Conservation (phyloP, 2,888 invertebrate species). For the Dryobotodes eremita region DNA sequence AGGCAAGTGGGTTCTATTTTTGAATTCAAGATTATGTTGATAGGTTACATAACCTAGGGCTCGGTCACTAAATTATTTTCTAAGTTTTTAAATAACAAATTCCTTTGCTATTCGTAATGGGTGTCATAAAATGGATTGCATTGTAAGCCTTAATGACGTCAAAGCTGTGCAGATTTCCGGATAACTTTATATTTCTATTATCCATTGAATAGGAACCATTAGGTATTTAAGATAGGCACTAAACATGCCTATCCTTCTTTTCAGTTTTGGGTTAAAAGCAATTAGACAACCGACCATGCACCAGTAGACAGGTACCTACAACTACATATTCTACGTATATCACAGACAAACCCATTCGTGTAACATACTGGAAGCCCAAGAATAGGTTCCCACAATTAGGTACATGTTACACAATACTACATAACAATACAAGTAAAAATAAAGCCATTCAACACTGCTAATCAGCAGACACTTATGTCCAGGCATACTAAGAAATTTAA, state of each 20-base stretch:
- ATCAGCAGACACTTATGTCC: constrained; percentile 68
- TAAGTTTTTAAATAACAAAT: background rate
- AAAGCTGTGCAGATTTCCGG: constrained; percentile 2
- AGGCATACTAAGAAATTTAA: constrained; percentile 69
- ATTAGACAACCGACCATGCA: background rate
- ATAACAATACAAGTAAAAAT: constrained; percentile 59
- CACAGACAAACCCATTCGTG: background rate
- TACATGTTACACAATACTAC: constrained; percentile 46
- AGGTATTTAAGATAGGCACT: constrained; percentile 21
- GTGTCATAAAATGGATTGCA: background rate
- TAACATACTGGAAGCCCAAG: constrained; percentile 12
- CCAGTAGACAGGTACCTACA: background rate
- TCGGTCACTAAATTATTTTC: background rate
- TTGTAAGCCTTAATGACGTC: background rate
- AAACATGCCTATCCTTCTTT: constrained; percentile 8
- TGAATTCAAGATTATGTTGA: constrained; percentile 32
- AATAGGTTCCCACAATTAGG: constrained; percentile 43
- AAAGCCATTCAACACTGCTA: constrained; percentile 63
- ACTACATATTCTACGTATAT: constrained; percentile 15
- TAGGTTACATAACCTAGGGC: constrained; percentile 7
- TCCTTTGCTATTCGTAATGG: background rate
- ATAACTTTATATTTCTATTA: background rate
- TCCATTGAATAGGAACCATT: background rate
- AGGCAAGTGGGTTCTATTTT: constrained; percentile 34
- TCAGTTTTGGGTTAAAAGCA: background rate